phyloP scores from a whole-genome alignment of 2,113 vertebrate species.

The Brachypteracias leptosomus region DNA sequence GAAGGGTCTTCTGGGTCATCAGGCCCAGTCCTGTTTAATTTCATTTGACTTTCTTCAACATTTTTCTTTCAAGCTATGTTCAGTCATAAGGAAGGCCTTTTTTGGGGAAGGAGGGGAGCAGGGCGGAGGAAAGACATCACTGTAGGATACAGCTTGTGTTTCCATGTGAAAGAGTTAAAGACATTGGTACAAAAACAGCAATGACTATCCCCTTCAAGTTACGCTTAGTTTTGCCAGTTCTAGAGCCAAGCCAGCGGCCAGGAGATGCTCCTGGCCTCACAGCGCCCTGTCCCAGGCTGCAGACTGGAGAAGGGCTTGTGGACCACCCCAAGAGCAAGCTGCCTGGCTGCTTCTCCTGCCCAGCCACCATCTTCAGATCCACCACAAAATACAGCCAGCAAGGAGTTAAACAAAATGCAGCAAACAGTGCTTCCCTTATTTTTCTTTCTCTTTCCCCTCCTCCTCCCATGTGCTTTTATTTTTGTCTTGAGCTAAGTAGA shows the following conservation, averaged over 20 bases:
- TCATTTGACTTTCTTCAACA: background rate
- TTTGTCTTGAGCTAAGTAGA: conserved; percentile 29
- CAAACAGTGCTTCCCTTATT: background rate
- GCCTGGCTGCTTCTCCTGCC: background rate
- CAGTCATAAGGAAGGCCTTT: background rate
- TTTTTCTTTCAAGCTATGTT: background rate
- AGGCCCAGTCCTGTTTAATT: background rate
- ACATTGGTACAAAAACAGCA: rapidly evolving
- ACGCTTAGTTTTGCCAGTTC: background rate
- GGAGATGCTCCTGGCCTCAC: background rate
- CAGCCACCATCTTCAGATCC: background rate
- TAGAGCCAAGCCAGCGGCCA: background rate
- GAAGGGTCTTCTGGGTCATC: background rate
- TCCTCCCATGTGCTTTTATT: conserved; percentile 54
- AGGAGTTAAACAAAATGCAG: background rate
- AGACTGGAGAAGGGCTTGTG: background rate
- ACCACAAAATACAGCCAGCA: background rate
- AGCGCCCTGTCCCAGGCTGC: background rate
- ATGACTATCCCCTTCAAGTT: background rate
- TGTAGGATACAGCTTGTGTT: background rate
- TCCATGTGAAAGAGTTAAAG: background rate
- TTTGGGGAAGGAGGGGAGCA: rapidly evolving
- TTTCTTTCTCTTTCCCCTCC: background rate
- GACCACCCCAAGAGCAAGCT: background rate
- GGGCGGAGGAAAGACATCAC: background rate